Conservation (phyloP, 2,113 vertebrate species). For the Rattus norvegicus region GRCr8 NC_086039.1:67275501-67276000, state of each 20-base stretch:
- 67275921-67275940: conserved; percentile 17
- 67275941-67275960: background rate
- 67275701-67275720: conserved; percentile 15
- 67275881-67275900: background rate
- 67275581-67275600: background rate
- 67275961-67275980: conserved; percentile 3
- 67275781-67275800: conserved; percentile 40
- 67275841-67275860: background rate
- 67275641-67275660: background rate
- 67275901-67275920: background rate
- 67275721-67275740: conserved; percentile 11
- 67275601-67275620: background rate
- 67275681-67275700: conserved; percentile 45
- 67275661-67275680: background rate
- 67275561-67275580: background rate
- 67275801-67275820: conserved; percentile 23
- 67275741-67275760: conserved; percentile 30
- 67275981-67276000: too few species aligned
- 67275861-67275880: background rate
- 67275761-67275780: background rate
- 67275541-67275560: background rate
- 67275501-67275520: background rate
- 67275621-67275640: conserved; percentile 16
- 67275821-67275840: conserved; percentile 10
- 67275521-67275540: background rate